Conservation (phyloP, 1,140 invertebrate genomes). For the Spodoptera litura region DNA sequence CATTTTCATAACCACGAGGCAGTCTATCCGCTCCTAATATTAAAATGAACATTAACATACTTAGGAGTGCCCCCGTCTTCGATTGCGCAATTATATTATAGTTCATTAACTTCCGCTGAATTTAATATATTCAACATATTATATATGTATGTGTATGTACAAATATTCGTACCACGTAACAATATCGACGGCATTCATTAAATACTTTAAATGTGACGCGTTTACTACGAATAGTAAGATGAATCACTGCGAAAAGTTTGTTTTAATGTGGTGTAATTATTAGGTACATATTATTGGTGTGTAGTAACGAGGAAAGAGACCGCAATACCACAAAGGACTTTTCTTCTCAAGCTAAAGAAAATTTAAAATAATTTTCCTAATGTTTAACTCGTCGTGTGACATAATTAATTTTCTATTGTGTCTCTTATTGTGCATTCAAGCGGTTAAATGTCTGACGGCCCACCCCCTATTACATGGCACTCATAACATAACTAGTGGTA, state of each 20-base stretch:
- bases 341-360: neutral
- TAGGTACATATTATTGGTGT: slow-evolving; percentile 4
- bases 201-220: slow-evolving; percentile 31
- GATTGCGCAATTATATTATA: slow-evolving; percentile 27
- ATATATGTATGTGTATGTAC: neutral
- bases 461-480: too few relatives aligned
- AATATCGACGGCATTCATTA: slow-evolving; percentile 9
- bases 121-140: slow-evolving; percentile 19
- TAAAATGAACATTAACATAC: neutral
- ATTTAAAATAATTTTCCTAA: neutral
- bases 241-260: slow-evolving; percentile 26
- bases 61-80: neutral
- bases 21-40: neutral
- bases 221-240: slow-evolving; percentile 35
- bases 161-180: slow-evolving; percentile 9
- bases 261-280: slow-evolving; percentile 36
- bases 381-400: too few relatives aligned
- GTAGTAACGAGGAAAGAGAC: neutral
- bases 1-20: neutral
- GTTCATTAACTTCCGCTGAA: slow-evolving; percentile 37
- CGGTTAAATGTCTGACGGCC: too few relatives aligned
- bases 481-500: too few relatives aligned
- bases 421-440: too few relatives aligned
- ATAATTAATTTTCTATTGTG: too few relatives aligned
- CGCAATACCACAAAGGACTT: neutral